A percentile compares a stretch with the other conserved stretches of the same genome.
These are phyloP conservation scores for Magallana gigas DNA, from an alignment of 1,140 invertebrate species.

Conservation along the genomic window DNA sequence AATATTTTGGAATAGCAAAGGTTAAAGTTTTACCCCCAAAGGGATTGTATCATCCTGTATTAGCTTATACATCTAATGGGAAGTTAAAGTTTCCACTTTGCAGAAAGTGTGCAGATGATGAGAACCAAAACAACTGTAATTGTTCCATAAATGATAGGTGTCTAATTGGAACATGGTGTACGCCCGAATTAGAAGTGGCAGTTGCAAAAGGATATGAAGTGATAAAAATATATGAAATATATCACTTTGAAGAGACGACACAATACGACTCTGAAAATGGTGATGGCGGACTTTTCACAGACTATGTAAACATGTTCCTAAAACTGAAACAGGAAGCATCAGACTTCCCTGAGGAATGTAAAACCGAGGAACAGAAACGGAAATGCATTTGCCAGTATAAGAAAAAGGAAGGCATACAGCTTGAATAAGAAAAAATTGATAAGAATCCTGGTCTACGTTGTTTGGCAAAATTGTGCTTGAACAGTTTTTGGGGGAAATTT, in stretches of 20 bases:
- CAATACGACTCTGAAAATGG: conserved; percentile 30
- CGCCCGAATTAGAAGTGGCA: conserved; percentile 76
- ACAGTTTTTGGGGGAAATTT: conserved; percentile 67
- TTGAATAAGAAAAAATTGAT: conserved; percentile 72
- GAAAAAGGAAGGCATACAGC: conserved; percentile 71
- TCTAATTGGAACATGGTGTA: conserved; percentile 77
- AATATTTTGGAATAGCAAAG: conserved; percentile 46
- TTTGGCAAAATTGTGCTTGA: conserved; percentile 63
- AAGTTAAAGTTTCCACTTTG: conserved; percentile 50
- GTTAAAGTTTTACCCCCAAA: conserved; percentile 44
- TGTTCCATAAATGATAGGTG: conserved; percentile 61
- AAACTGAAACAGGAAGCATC: conserved; percentile 63
- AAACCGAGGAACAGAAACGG: conserved; percentile 54
- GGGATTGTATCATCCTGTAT: conserved; percentile 41
- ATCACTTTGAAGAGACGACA: conserved; percentile 61
- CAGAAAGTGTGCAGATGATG: conserved; percentile 46
- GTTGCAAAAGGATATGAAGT: conserved; percentile 74
- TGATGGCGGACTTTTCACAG: conserved; percentile 51
- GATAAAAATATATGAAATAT: conserved; percentile 76
- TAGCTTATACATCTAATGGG: conserved; percentile 44
- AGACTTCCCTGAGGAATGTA: conserved; percentile 54
- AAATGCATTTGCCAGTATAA: conserved; percentile 73
- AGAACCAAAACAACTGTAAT: conserved; percentile 45
- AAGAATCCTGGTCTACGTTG: conserved; percentile 71
- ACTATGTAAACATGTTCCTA: conserved; percentile 63